phyloP scores from a whole-genome alignment of 64 coral and sea anemone genomes.

The Porites australiensis region DNA sequence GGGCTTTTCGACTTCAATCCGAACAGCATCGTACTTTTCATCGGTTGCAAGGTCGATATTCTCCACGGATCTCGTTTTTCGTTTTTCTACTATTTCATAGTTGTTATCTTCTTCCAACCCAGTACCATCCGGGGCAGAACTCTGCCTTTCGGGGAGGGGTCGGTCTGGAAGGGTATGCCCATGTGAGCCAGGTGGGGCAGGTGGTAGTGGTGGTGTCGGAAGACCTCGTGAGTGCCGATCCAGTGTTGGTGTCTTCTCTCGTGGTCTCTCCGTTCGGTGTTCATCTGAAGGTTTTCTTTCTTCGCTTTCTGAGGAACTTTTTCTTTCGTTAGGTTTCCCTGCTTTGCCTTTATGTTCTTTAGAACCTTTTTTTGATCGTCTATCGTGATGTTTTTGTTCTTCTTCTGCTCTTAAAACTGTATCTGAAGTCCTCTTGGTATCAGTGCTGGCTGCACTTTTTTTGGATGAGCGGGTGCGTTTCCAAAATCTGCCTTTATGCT shows the following conservation, averaged over 20 bases:
- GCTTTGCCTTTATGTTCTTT: conserved; percentile 5
- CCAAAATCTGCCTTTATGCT: conserved; percentile 37
- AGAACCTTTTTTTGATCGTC: conserved; percentile 7
- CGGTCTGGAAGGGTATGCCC: background rate
- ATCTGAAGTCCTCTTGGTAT: conserved; percentile 2
- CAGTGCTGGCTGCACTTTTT: background rate
- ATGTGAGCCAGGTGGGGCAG: background rate
- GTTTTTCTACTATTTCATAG: background rate
- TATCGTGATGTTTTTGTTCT: conserved; percentile 2
- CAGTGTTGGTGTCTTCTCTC: background rate
- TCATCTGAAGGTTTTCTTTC: background rate
- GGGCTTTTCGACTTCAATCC: background rate
- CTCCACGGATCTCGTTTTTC: conserved; percentile 1
- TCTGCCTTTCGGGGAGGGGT: background rate
- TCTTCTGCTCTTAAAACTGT: background rate
- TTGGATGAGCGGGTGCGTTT: background rate
- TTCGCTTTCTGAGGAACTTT: conserved; percentile 1
- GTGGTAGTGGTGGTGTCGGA: background rate
- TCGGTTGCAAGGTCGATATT: background rate
- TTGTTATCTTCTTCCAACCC: background rate
- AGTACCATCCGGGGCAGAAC: background rate
- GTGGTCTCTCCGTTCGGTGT: background rate
- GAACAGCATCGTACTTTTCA: conserved; percentile 7
- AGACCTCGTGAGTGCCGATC: background rate
- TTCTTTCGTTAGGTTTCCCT: conserved; percentile 18